Conservation (phyloP, 2,113 vertebrate genomes). For the Piaya cayana region DNA sequence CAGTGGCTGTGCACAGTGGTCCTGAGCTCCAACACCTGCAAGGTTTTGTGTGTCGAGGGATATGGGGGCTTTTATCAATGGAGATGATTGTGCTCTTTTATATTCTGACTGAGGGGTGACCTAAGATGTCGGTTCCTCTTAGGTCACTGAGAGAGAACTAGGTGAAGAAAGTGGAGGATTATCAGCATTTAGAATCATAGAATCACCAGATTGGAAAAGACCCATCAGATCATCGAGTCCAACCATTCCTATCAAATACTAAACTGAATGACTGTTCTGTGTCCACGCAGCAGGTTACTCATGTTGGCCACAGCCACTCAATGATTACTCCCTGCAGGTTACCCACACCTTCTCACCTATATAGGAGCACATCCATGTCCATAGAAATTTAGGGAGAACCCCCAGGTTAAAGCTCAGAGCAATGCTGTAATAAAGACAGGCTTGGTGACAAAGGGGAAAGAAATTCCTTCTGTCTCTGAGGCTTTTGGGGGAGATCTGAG, state of each 20-base stretch:
- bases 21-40: accelerated
- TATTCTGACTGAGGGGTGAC: not conserved
- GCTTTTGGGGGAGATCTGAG: not conserved
- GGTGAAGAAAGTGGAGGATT: not conserved
- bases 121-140: not conserved
- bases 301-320: not conserved
- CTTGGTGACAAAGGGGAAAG: not conserved
- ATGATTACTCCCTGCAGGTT: not conserved
- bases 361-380: not conserved
- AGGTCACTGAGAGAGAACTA: not conserved
- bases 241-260: too few relatives aligned
- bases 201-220: too few relatives aligned
- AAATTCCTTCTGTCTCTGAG: not conserved
- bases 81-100: not conserved
- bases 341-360: accelerated
- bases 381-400: not conserved
- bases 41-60: too few relatives aligned
- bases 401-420: not conserved
- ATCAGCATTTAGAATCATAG: too few relatives aligned
- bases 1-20: not conserved
- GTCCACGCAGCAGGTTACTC: accelerated
- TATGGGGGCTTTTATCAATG: not conserved
- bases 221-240: too few relatives aligned
- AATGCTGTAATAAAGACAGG: not conserved
- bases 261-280: not conserved